Conservation (phyloP, 2,113 vertebrate species). For the Cettia cetti region DNA sequence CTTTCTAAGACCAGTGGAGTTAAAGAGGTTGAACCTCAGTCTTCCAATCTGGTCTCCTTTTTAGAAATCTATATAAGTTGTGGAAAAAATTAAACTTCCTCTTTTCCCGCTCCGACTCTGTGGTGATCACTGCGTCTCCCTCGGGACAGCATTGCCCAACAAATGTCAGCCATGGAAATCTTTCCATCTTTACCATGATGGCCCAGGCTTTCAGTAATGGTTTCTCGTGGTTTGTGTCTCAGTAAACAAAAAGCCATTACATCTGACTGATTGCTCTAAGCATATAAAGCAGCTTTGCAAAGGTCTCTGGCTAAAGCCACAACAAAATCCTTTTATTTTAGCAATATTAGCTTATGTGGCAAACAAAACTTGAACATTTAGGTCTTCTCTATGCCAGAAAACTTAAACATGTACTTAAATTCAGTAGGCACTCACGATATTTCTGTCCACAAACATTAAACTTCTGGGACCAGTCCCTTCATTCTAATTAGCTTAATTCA, state of each 20-base stretch:
- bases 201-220: background rate
- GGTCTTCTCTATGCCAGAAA: background rate
- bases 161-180: background rate
- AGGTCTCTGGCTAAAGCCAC: background rate
- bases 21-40: too few relatives aligned
- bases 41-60: too few relatives aligned
- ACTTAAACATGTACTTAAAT: background rate
- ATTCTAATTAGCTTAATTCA: background rate
- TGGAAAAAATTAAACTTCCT: too few relatives aligned
- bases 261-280: background rate
- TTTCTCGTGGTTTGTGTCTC: background rate
- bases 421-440: background rate
- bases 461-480: background rate
- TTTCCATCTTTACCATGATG: background rate
- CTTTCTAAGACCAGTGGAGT: too few relatives aligned
- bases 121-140: too few relatives aligned
- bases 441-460: background rate
- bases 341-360: background rate
- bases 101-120: too few relatives aligned
- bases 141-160: too few relatives aligned
- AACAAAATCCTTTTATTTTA: background rate
- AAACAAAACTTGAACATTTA: background rate
- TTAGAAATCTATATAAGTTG: too few relatives aligned
- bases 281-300: background rate
- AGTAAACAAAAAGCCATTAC: background rate